These are phyloP conservation scores for Bombus confusus DNA, from an alignment of 1,140 invertebrate species.

Conservation along the genomic window DNA sequence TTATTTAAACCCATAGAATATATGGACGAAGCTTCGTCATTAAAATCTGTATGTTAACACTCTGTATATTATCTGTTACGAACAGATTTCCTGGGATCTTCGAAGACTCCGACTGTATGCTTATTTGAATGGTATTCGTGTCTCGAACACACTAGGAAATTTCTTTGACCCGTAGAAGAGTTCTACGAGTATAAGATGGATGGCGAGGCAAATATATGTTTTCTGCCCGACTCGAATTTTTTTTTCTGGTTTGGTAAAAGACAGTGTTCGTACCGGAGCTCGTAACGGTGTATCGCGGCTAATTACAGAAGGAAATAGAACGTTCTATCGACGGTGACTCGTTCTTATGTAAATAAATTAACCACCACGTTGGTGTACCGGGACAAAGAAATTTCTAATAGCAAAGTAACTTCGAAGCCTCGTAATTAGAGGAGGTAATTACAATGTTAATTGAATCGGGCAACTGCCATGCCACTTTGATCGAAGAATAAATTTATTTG, in stretches of 20 bases:
- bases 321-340: too few species aligned
- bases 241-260: neutral
- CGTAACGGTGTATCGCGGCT: neutral
- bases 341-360: constrained; percentile 26
- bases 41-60: too few species aligned
- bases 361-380: neutral
- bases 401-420: neutral
- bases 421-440: neutral
- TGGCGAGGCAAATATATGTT: too few species aligned
- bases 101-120: neutral
- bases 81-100: neutral
- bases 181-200: too few species aligned
- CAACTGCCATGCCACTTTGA: too few species aligned
- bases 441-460: neutral
- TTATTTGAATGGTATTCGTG: too few species aligned
- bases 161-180: neutral
- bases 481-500: neutral
- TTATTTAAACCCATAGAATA: too few species aligned
- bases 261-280: neutral
- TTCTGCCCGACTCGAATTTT: neutral
- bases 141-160: neutral
- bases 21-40: too few species aligned
- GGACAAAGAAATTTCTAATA: neutral
- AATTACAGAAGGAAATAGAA: neutral
- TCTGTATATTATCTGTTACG: neutral